Evolutionary conservation across 23 tunicate genomes (phyloP).

Genomic region (Halocynthia aurantium): DNA sequence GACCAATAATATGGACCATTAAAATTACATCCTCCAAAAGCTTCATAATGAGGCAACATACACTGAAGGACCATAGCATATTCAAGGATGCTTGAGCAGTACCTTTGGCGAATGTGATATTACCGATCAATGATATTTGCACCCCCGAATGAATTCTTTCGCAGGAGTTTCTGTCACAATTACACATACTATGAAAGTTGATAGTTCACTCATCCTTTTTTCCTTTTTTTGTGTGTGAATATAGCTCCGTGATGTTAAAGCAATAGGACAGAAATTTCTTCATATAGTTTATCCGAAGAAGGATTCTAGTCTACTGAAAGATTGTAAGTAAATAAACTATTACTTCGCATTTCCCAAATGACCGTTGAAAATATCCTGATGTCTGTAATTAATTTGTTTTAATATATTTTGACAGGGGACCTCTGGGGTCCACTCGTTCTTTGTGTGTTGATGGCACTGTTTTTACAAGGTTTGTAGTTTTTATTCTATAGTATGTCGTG

Average conservation of each 20-base stretch:
- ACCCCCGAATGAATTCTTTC: no score
- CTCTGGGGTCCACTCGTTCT: slow-evolving; percentile 89
- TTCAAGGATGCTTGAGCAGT: no score
- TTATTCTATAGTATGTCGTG: no score
- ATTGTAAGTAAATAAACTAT: slow-evolving; percentile 52
- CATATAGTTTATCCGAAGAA: slow-evolving; percentile 85
- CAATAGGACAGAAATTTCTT: slow-evolving; percentile 64
- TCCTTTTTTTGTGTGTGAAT: neutral
- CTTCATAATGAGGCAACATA: no score
- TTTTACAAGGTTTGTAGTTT: slow-evolving; percentile 67
- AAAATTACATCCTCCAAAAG: no score
- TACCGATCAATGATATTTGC: no score
- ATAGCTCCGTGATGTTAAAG: slow-evolving; percentile 82
- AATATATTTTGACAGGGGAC: slow-evolving; percentile 68
- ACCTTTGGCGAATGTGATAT: no score
- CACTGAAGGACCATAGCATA: no score
- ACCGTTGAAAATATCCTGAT: neutral
- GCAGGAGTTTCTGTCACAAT: no score
- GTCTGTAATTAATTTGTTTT: slow-evolving; percentile 3
- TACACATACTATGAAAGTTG: no score
- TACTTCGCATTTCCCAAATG: neutral
- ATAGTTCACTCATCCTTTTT: no score
- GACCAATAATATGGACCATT: no score
- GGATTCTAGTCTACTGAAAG: slow-evolving; percentile 46
- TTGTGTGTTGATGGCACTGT: slow-evolving; percentile 74